Evolutionary conservation across 92 coral and sea anemone species (phyloP), one percentile per base, ranked within the genome.

Genomic region (Umimayanthus chanpuru): DNA sequence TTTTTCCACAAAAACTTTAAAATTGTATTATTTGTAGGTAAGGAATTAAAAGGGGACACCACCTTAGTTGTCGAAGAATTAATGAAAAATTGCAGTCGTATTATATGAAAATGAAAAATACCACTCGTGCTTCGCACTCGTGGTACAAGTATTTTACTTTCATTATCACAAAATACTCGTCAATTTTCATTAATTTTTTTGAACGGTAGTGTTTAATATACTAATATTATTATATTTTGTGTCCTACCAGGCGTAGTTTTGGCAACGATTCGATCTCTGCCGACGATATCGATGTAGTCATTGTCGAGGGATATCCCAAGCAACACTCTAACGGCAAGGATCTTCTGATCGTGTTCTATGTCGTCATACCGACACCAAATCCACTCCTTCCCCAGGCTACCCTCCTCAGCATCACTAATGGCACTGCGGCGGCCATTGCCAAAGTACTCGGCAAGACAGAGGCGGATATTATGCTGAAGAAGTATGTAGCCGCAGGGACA

Each of bases 321-420:
- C 79, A 75, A 39, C 53, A 75, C 49, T 49, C 78, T 32, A 73
- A 73, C n/a, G 79, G 53, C 53, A 75, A 39, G 79, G 53, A 75
- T 43, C 53, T 75, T 39, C 25, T 75, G 29, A 75, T 75, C 16
- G 79, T 8, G 44, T 75, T 75, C 79, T 75, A 75, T 28, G 29
- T 75, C 44, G 2, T 75, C 23, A 40, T 75, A 40, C 53, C 47
- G 28, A 75, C 79, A 40, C 10, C 79, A 9, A 25, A 36, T 3
- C 11, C 50, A 20, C 44, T 75, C 25, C 79, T 75, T 23, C 53
- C 79, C 11, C 79, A 75, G 44, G 11, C 23, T 16, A 75, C 79
- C 12, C 79, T 75, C 50, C 79, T 75, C 25, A 75, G 47, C 20
- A 18, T 75, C 53, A 75, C 50, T 14, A 75, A 39, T n/a, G 44